These are phyloP conservation scores for Apocheima hispidaria DNA, from an alignment of 2,888 invertebrate genomes.

Conservation along the genomic window DNA sequence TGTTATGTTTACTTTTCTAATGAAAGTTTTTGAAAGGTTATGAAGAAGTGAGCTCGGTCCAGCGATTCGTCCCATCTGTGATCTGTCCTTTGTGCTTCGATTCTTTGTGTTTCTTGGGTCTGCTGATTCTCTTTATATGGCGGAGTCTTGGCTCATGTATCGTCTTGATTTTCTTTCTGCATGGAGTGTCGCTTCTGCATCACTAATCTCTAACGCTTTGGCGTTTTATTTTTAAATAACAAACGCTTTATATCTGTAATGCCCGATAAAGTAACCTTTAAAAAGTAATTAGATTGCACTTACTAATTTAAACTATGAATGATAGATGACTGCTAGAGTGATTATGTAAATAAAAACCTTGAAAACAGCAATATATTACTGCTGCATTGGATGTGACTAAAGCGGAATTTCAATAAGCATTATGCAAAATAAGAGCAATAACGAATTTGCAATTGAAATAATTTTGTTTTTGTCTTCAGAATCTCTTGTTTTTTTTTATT, in stretches of 20 bases:
- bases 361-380: constrained; percentile 63
- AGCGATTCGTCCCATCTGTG: constrained; percentile 66
- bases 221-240: constrained; percentile 39
- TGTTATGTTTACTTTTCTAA: no score
- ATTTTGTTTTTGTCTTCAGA: constrained; percentile 32
- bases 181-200: constrained; percentile 51
- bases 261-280: constrained; percentile 39
- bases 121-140: constrained; percentile 60
- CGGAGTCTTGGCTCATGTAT: constrained; percentile 53
- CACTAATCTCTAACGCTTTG: constrained; percentile 45
- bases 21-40: constrained; percentile 64
- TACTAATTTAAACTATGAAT: constrained; percentile 60
- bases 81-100: constrained; percentile 55
- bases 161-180: constrained; percentile 44
- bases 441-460: constrained; percentile 62
- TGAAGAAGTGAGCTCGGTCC: constrained; percentile 62
- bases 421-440: constrained; percentile 29
- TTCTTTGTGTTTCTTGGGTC: constrained; percentile 55
- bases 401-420: constrained; percentile 30
- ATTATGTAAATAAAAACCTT: constrained; percentile 45
- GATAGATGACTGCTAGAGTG: constrained; percentile 73
- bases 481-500: constrained; percentile 41
- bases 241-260: constrained; percentile 44
- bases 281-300: constrained; percentile 43
- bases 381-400: constrained; percentile 64